A percentile compares a stretch with the other conserved stretches of the same genome.
Evolutionary conservation across 2,797 vertebrate genomes (phyloP).

Genomic region (Phrynocephalus guinanensis): DNA sequence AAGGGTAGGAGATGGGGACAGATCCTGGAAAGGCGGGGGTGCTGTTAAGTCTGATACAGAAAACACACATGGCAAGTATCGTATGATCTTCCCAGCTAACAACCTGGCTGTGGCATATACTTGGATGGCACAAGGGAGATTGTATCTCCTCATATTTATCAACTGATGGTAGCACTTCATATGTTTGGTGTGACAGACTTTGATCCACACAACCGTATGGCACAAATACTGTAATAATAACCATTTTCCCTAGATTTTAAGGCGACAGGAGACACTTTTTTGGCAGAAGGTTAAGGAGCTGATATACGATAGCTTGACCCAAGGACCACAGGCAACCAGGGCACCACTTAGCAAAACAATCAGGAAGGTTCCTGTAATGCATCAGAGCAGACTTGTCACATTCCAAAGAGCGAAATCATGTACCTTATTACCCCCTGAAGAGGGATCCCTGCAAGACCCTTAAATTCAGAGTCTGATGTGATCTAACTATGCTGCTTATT

Average conservation of each 20-base stretch:
- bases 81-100: not conserved
- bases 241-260: not conserved
- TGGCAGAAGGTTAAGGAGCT: not conserved
- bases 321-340: not conserved
- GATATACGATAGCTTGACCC: not conserved
- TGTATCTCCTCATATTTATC: not conserved
- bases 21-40: not conserved
- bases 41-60: not conserved
- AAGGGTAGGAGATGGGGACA: not conserved
- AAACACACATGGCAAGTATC: not conserved
- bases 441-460: not conserved
- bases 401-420: not conserved
- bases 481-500: too few species aligned
- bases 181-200: not conserved
- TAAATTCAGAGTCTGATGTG: too few species aligned
- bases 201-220: not conserved
- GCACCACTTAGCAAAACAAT: not conserved
- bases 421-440: not conserved
- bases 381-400: not conserved
- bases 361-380: not conserved
- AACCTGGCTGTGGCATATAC: not conserved
- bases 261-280: too few species aligned
- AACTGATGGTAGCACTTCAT: too few species aligned
- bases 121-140: not conserved
- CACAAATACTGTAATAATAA: not conserved